Evolutionary conservation across 2,797 vertebrate genomes (phyloP).

Genomic region (Labeo calbasu): DNA sequence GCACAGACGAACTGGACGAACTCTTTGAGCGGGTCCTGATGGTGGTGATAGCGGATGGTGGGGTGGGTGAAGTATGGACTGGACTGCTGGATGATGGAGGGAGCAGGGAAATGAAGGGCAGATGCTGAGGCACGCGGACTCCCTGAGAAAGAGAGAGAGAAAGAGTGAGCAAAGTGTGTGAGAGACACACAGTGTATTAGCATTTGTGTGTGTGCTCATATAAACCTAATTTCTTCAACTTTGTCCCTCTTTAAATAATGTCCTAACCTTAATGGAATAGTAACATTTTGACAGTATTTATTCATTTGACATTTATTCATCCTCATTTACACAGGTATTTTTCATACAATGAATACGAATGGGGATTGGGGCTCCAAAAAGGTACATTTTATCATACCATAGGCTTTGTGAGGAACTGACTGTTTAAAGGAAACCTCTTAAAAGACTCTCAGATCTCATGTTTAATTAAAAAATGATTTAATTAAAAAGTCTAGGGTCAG

Average conservation of each 20-base stretch:
- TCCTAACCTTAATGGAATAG: background rate
- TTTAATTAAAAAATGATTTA: background rate
- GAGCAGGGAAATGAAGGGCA: conserved; percentile 93
- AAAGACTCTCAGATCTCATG: background rate
- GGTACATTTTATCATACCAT: background rate
- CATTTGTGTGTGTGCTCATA: conserved; percentile 8
- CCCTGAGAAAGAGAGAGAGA: conserved; percentile 74
- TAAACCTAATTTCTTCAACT: background rate
- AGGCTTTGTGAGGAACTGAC: background rate
- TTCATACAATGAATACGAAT: background rate
- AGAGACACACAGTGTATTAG: background rate
- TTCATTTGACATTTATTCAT: background rate
- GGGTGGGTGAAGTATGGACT: conserved; percentile 96
- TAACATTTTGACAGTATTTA: background rate
- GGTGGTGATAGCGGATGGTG: conserved; percentile 97
- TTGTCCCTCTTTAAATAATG: background rate
- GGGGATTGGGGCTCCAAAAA: background rate
- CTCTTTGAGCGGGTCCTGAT: conserved; percentile 97
- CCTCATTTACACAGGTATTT: background rate
- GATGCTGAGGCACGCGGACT: conserved; percentile 93
- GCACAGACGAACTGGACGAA: conserved; percentile 98
- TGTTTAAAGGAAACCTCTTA: background rate
- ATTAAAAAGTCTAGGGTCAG: background rate
- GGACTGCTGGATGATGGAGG: conserved; percentile 96
- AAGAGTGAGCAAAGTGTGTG: conserved; percentile 39